These are phyloP conservation scores for Montipora cactus DNA, from an alignment of 64 coral and sea anemone genomes.

Conservation along the genomic window DNA sequence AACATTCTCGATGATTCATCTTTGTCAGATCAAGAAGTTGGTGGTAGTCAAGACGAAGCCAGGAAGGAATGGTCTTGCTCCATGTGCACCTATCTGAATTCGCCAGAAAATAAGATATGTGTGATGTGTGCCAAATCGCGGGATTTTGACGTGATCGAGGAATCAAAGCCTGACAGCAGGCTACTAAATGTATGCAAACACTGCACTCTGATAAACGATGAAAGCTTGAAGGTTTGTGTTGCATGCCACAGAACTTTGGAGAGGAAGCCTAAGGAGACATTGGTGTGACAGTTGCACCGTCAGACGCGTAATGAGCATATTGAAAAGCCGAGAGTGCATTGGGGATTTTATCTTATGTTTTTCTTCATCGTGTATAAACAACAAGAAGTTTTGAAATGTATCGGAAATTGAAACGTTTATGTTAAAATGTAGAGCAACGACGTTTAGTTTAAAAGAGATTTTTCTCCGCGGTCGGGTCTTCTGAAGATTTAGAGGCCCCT, in stretches of 20 bases:
- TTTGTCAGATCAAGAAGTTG: not conserved
- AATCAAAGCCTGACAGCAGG: not conserved
- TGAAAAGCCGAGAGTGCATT: too few relatives aligned
- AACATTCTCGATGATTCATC: not conserved
- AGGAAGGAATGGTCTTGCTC: not conserved
- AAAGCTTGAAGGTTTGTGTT: not conserved
- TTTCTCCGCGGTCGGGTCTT: too few relatives aligned
- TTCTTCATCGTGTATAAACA: too few relatives aligned
- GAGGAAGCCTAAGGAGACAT: not conserved
- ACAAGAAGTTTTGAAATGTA: too few relatives aligned
- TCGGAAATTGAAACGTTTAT: too few relatives aligned
- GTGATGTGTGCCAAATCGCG: not conserved
- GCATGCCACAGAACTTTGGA: not conserved
- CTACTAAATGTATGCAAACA: not conserved
- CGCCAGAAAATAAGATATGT: not conserved
- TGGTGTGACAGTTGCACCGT: not conserved
- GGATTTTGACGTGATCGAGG: not conserved
- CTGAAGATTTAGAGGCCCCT: too few relatives aligned
- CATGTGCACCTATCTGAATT: conserved; percentile 11
- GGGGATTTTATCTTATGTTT: too few relatives aligned
- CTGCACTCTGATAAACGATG: conserved; percentile 5
- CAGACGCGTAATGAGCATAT: too few relatives aligned
- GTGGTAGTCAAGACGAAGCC: too few relatives aligned
- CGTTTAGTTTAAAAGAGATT: too few relatives aligned
- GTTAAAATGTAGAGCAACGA: too few relatives aligned